A percentile compares a stretch with the other conserved stretches of the same genome.
Evolutionary conservation across 2,113 vertebrate genomes (phyloP).

Genomic region (Scomber colias): DNA sequence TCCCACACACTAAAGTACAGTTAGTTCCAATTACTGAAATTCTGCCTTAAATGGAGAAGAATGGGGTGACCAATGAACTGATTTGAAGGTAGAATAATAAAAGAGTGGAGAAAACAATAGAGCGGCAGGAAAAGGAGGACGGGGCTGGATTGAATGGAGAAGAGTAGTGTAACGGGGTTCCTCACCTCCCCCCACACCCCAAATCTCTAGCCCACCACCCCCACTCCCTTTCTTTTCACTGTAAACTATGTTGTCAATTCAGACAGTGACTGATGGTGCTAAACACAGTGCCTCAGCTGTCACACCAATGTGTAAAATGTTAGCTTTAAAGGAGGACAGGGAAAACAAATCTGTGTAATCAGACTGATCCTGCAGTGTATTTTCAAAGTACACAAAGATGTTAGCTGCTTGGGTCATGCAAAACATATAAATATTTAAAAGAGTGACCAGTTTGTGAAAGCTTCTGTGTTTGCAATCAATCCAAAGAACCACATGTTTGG

Average conservation of each 20-base stretch:
- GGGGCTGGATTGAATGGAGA: neutral
- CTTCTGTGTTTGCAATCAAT: neutral
- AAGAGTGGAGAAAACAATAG: constrained; percentile 45
- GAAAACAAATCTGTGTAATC: constrained; percentile 19
- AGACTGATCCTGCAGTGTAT: neutral
- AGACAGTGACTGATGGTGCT: constrained; percentile 55
- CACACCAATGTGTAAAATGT: constrained; percentile 34
- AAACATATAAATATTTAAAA: constrained; percentile 14
- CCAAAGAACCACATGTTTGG: neutral
- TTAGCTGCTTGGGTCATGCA: neutral
- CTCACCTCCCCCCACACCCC: neutral
- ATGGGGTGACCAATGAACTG: constrained; percentile 41
- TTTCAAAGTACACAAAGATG: neutral
- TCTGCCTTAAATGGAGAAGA: constrained; percentile 41
- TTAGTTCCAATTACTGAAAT: constrained; percentile 41
- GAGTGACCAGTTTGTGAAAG: neutral
- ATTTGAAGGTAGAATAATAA: constrained; percentile 48
- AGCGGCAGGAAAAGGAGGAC: constrained; percentile 7
- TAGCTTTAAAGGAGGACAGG: neutral
- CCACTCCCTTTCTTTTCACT: constrained; percentile 4
- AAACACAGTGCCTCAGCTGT: constrained; percentile 40
- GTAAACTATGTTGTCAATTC: constrained; percentile 39
- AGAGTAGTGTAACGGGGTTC: constrained; percentile 11
- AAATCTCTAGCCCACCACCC: too few species aligned
- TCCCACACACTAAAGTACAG: constrained; percentile 51